Conservation (phyloP, 2,797 vertebrate species). For the Microctenopoma lineatum region DNA sequence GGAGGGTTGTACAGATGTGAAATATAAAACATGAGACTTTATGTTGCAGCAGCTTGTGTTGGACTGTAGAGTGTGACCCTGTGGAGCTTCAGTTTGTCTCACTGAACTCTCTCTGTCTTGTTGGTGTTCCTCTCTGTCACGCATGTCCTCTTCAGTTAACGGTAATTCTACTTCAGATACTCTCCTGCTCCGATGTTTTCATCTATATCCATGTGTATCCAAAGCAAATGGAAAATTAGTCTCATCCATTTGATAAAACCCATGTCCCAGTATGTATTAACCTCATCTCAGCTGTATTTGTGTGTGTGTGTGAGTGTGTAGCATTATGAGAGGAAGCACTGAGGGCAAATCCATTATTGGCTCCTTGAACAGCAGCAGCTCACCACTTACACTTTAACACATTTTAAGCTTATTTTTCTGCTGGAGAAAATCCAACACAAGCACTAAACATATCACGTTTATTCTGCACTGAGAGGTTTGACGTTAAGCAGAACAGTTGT, state of each 20-base stretch:
- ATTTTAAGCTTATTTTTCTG: not conserved
- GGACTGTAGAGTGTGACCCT: not conserved
- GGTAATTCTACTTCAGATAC: slow-evolving; percentile 81
- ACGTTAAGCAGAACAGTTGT: not conserved
- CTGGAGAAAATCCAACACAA: not conserved
- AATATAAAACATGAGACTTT: no score
- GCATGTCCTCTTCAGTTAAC: slow-evolving; percentile 86
- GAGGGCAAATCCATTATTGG: slow-evolving; percentile 73
- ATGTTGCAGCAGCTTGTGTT: no score
- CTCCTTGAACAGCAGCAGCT: slow-evolving; percentile 8
- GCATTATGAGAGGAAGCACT: slow-evolving; percentile 60
- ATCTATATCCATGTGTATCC: slow-evolving; percentile 49
- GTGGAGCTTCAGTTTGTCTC: slow-evolving; percentile 13
- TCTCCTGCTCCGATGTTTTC: slow-evolving; percentile 51
- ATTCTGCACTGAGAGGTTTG: not conserved
- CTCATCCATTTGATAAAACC: slow-evolving; percentile 50
- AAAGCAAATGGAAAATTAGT: slow-evolving; percentile 54
- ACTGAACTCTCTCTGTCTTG: slow-evolving; percentile 74
- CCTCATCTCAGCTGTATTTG: slow-evolving; percentile 47
- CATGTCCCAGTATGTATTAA: slow-evolving; percentile 57
- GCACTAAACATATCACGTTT: not conserved
- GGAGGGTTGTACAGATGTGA: no score
- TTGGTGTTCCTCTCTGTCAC: slow-evolving; percentile 75
- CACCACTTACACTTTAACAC: not conserved
- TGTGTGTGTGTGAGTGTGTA: slow-evolving; percentile 19